Evolutionary conservation across 2,113 vertebrate genomes (phyloP).

Genomic region (Gobius niger): DNA sequence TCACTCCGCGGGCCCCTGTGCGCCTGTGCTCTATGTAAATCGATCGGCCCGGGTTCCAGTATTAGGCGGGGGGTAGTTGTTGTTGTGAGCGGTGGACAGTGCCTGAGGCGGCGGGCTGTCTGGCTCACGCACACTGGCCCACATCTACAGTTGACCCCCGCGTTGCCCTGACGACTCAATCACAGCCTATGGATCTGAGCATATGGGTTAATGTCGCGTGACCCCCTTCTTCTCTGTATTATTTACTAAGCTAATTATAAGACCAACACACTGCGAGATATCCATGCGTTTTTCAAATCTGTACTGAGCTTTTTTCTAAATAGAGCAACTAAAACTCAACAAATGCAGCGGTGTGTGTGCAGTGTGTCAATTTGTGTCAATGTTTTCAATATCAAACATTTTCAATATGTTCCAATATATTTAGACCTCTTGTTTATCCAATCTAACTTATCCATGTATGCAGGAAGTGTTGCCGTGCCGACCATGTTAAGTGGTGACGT

Average conservation of each 20-base stretch:
- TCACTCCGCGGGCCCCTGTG: slow-evolving; percentile 32
- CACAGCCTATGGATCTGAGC: slow-evolving; percentile 37
- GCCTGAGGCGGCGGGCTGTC: slow-evolving; percentile 74
- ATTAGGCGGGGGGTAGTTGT: slow-evolving; percentile 55
- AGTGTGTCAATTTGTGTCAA: too few species aligned
- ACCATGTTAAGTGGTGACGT: too few species aligned
- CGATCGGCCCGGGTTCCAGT: slow-evolving; percentile 66
- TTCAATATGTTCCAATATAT: too few species aligned
- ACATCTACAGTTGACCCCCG: slow-evolving; percentile 43
- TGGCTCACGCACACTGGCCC: slow-evolving; percentile 69
- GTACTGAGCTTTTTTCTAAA: too few species aligned
- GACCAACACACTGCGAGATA: background rate
- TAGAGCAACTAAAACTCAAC: too few species aligned
- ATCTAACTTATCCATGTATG: too few species aligned
- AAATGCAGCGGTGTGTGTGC: too few species aligned
- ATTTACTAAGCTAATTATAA: background rate
- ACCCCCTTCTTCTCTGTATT: background rate
- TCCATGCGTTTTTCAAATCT: background rate
- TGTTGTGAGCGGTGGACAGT: slow-evolving; percentile 46
- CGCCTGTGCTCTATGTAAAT: slow-evolving; percentile 63
- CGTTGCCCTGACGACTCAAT: slow-evolving; percentile 44
- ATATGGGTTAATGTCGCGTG: slow-evolving; percentile 62
- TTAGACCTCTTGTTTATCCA: too few species aligned
- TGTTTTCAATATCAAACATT: too few species aligned
- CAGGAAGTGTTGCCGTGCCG: too few species aligned